phyloP scores from a whole-genome alignment of 1,140 invertebrate genomes.

The Cyrtorhinus lividipennis region DNA sequence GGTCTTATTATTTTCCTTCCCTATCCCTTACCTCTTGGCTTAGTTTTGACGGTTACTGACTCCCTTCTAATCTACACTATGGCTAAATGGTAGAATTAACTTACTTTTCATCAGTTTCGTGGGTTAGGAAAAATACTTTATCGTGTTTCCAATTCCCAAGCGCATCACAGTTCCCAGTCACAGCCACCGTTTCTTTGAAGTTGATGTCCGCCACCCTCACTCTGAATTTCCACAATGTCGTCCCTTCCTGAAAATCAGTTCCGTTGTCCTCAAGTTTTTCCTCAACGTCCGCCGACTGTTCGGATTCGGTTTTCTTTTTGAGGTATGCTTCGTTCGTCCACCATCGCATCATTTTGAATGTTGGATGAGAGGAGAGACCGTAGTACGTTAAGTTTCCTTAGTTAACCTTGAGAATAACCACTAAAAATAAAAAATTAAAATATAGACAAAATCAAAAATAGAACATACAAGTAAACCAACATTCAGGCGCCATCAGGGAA shows the following conservation, averaged over 20 bases:
- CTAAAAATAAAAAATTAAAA: too few relatives aligned
- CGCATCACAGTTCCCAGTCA: constrained; percentile 35
- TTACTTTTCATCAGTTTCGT: constrained; percentile 18
- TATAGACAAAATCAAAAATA: too few relatives aligned
- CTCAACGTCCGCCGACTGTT: background rate
- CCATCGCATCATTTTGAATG: constrained; percentile 23
- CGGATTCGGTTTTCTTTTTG: constrained; percentile 6
- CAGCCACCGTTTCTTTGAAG: constrained; percentile 32
- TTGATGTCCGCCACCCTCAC: constrained; percentile 31
- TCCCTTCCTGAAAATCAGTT: background rate
- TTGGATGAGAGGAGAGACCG: too few relatives aligned
- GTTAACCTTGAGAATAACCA: too few relatives aligned
- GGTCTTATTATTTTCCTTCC: too few relatives aligned
- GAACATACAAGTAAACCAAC: too few relatives aligned
- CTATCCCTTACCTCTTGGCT: too few relatives aligned
- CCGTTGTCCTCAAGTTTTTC: background rate
- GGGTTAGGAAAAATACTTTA: constrained; percentile 26
- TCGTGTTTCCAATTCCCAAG: constrained; percentile 37
- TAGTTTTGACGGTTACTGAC: too few relatives aligned
- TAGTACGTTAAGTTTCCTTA: too few relatives aligned
- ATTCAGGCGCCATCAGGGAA: too few relatives aligned
- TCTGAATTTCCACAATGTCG: constrained; percentile 28
- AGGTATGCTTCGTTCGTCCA: constrained; percentile 22
- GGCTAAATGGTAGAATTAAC: too few relatives aligned
- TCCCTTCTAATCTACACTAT: too few relatives aligned